phyloP scores from a whole-genome alignment of 2,113 vertebrate genomes.

The Taxidea taxus region DNA sequence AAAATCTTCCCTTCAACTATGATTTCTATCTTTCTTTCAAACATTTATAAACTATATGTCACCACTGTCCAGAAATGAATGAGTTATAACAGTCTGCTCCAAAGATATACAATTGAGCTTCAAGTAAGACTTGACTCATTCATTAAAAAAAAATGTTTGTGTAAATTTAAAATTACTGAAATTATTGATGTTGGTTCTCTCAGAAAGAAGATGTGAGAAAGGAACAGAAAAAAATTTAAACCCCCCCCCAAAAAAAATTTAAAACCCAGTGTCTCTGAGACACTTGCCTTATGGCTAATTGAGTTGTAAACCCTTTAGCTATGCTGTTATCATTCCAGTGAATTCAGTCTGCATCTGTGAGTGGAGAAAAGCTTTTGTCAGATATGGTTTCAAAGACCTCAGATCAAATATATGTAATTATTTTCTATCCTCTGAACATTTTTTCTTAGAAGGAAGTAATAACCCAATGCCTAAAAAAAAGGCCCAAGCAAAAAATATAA shows the following conservation, averaged over 20 bases:
- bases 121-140: slow-evolving; percentile 52
- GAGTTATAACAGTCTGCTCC: slow-evolving; percentile 65
- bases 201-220: slow-evolving; percentile 30
- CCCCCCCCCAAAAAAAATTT: neutral
- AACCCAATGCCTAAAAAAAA: neutral
- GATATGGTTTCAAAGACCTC: neutral
- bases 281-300: neutral
- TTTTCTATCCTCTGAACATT: neutral
- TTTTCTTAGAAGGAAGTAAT: neutral
- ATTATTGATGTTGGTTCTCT: slow-evolving; percentile 6
- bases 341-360: neutral
- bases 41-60: slow-evolving; percentile 49
- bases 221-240: slow-evolving; percentile 39
- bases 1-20: neutral
- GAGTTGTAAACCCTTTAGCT: neutral
- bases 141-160: slow-evolving; percentile 37
- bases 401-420: neutral
- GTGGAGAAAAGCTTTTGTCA: neutral
- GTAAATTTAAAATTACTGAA: slow-evolving; percentile 70
- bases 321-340: neutral
- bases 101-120: slow-evolving; percentile 67
- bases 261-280: neutral
- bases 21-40: neutral
- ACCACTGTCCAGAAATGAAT: slow-evolving; percentile 55
- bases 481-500: too few species aligned